These are phyloP conservation scores for Dastarcus helophoroides DNA, from an alignment of 2,888 invertebrate species.

Conservation along the genomic window DNA sequence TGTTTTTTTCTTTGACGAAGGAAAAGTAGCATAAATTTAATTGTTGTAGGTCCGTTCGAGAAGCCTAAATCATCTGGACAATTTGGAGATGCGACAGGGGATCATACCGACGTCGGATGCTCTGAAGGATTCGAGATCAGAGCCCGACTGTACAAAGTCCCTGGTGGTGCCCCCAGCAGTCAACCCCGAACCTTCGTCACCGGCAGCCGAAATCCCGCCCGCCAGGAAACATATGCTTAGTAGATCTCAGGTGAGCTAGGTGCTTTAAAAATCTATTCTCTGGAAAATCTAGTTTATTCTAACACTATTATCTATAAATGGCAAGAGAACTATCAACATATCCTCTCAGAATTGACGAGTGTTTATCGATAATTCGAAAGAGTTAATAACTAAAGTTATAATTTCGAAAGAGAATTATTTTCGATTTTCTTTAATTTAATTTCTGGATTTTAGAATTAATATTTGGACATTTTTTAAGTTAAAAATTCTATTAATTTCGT, in stretches of 20 bases:
- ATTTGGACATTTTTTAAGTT: too few relatives aligned
- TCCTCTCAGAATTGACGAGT: too few relatives aligned
- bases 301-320: too few relatives aligned
- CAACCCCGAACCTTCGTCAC: conserved; percentile 27
- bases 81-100: conserved; percentile 43
- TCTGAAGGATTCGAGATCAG: conserved; percentile 35
- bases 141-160: conserved; percentile 35
- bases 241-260: conserved; percentile 42
- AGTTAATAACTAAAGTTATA: too few relatives aligned
- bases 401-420: too few relatives aligned
- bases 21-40: too few relatives aligned
- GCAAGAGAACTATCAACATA: too few relatives aligned
- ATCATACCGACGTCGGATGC: conserved; percentile 24
- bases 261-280: background rate
- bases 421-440: too few relatives aligned
- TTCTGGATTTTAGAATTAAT: too few relatives aligned
- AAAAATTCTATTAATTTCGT: too few relatives aligned
- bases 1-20: too few relatives aligned
- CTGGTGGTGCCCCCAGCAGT: conserved; percentile 27
- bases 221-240: conserved; percentile 43
- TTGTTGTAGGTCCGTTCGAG: conserved; percentile 55
- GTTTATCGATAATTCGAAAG: too few relatives aligned
- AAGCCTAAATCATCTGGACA: conserved; percentile 61
- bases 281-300: conserved; percentile 1
- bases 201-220: conserved; percentile 38